These are phyloP conservation scores for Potamilus streckersoni DNA, from an alignment of 1,140 invertebrate species.

Conservation along the genomic window DNA sequence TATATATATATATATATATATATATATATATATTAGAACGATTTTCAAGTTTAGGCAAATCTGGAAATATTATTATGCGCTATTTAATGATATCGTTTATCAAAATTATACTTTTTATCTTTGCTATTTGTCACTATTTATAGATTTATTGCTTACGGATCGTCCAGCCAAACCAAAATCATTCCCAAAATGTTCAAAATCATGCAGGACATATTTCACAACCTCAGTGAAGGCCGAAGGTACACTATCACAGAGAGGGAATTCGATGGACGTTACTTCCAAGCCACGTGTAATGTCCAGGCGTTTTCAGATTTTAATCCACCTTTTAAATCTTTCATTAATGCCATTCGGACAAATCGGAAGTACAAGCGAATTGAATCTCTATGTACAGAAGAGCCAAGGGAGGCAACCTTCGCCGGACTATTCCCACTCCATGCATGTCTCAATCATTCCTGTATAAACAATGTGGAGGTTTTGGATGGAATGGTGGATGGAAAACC, in stretches of 20 bases:
- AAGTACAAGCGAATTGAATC: constrained; percentile 8
- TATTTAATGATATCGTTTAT: neutral
- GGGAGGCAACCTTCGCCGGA: constrained; percentile 50
- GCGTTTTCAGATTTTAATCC: constrained; percentile 45
- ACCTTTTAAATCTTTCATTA: constrained; percentile 35
- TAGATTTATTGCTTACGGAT: constrained; percentile 49
- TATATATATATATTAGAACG: neutral
- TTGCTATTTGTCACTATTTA: constrained; percentile 1
- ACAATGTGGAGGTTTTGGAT: constrained; percentile 38
- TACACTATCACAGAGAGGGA: constrained; percentile 47
- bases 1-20: too few relatives aligned
- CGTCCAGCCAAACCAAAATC: constrained; percentile 23
- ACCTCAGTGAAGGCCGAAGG: constrained; percentile 32
- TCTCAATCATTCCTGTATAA: constrained; percentile 53
- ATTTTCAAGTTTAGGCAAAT: neutral
- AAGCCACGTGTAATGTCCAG: constrained; percentile 48
- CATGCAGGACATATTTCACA: constrained; percentile 46
- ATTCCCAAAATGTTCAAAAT: constrained; percentile 47
- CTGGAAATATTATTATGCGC: neutral
- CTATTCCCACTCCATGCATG: constrained; percentile 52
- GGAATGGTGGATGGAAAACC: constrained; percentile 34
- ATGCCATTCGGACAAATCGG: constrained; percentile 13
- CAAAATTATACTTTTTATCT: neutral
- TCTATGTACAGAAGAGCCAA: constrained; percentile 19
- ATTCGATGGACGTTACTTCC: constrained; percentile 47